These are phyloP conservation scores for Clamator glandarius DNA, from an alignment of 2,797 vertebrate genomes.

Conservation along the genomic window DNA sequence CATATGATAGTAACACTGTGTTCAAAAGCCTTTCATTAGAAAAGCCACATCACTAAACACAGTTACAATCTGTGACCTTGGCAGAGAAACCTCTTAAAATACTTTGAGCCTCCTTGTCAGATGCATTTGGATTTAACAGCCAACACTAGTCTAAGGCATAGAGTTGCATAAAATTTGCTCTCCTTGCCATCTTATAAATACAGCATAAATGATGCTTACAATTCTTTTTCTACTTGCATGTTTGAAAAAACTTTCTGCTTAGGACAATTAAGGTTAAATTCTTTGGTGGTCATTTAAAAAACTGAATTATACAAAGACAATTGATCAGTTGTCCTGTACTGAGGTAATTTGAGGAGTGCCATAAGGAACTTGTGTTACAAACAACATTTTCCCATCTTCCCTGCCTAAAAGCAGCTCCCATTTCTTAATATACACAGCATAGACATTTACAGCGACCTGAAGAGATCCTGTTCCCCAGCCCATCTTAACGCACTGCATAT, in stretches of 20 bases:
- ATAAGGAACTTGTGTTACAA: background rate
- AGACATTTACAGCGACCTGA: background rate
- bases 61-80: background rate
- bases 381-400: background rate
- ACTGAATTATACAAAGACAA: background rate
- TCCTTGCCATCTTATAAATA: conserved; percentile 27
- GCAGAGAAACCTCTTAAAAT: background rate
- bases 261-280: conserved; percentile 28
- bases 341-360: conserved; percentile 39
- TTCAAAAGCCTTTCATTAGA: conserved; percentile 1
- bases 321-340: conserved; percentile 5
- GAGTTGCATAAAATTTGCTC: conserved; percentile 33
- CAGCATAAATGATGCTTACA: conserved; percentile 14
- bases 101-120: background rate
- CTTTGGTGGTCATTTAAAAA: conserved; percentile 52
- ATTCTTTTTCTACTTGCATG: background rate
- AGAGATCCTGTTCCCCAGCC: background rate
- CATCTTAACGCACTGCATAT: background rate
- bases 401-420: background rate
- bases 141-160: conserved; percentile 40
- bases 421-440: background rate
- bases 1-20: background rate
- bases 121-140: background rate
- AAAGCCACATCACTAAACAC: background rate
- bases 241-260: background rate